phyloP scores from a whole-genome alignment of 2,797 vertebrate genomes.

The Sternotherus odoratus region DNA sequence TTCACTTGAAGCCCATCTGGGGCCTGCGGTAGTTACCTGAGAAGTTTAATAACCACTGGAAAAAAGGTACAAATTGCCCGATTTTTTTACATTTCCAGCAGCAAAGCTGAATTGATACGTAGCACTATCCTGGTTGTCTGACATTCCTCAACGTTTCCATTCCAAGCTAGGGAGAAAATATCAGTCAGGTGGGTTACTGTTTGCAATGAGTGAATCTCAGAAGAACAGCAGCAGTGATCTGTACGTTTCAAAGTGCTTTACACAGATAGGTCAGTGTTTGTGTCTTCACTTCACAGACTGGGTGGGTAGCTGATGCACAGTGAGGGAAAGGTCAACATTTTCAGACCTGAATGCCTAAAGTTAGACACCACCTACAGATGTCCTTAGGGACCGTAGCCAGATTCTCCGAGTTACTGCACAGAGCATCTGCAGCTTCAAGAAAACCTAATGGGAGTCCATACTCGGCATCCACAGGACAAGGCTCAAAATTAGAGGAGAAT shows the following conservation, averaged over 20 bases:
- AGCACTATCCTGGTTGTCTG: neutral
- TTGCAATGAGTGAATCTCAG: neutral
- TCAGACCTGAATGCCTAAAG: neutral
- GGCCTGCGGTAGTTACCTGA: neutral
- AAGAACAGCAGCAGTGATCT: neutral
- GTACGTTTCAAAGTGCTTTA: neutral
- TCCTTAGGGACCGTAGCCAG: neutral
- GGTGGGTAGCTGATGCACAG: neutral
- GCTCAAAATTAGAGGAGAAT: neutral
- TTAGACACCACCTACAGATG: neutral
- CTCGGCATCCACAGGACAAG: neutral
- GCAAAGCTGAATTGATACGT: slow-evolving; percentile 17
- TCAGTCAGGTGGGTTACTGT: slow-evolving; percentile 11
- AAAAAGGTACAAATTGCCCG: neutral
- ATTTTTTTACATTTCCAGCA: neutral
- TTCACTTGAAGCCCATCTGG: slow-evolving; percentile 42
- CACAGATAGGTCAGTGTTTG: neutral
- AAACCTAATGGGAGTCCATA: neutral
- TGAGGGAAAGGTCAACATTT: neutral
- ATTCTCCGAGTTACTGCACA: neutral
- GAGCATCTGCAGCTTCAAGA: neutral
- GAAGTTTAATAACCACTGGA: slow-evolving; percentile 19
- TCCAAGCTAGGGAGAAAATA: neutral
- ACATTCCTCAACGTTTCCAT: slow-evolving; percentile 26
- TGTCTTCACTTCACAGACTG: neutral